A percentile compares a stretch with the other conserved stretches of the same genome.
Conservation (phyloP, 2,888 invertebrate genomes). For the Cantharis rustica region DNA sequence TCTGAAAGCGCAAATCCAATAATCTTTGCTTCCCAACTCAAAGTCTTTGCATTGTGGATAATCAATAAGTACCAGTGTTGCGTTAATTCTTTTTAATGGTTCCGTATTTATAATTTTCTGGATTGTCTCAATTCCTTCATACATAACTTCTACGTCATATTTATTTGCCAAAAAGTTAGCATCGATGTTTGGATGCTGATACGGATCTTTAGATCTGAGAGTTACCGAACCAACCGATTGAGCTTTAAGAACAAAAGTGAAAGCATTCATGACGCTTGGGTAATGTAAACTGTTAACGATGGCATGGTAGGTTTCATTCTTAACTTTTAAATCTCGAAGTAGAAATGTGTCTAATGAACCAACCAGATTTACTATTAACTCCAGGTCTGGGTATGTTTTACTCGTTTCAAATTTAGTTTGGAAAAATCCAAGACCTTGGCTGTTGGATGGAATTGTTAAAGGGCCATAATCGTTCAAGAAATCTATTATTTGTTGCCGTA, state of each 20-base stretch:
- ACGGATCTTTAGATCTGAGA: constrained; percentile 40
- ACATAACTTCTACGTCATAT: constrained; percentile 65
- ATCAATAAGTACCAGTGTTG: constrained; percentile 54
- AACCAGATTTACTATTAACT: background rate
- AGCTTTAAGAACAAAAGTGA: constrained; percentile 38
- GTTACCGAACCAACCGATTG: constrained; percentile 40
- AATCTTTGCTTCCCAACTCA: constrained; percentile 63
- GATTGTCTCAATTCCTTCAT: constrained; percentile 60
- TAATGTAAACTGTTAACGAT: background rate
- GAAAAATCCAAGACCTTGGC: constrained; percentile 25
- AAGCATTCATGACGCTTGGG: constrained; percentile 10
- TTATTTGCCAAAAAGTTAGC: constrained; percentile 55
- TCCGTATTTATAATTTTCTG: constrained; percentile 53
- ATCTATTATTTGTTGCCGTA: background rate
- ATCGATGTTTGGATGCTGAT: constrained; percentile 45
- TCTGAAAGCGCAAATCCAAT: constrained; percentile 67
- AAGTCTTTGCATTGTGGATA: constrained; percentile 57
- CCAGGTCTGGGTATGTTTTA: background rate
- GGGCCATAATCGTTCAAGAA: constrained; percentile 20
- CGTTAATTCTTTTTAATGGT: constrained; percentile 64
- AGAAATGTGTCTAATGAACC: background rate
- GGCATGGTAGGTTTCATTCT: background rate
- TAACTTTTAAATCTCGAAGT: background rate
- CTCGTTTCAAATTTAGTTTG: background rate
- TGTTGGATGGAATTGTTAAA: constrained; percentile 27